Percentiles rank a stretch among this genome's conserved stretches.
Conservation (phyloP, 1,140 invertebrate species). For the Eumaeus atala region DNA sequence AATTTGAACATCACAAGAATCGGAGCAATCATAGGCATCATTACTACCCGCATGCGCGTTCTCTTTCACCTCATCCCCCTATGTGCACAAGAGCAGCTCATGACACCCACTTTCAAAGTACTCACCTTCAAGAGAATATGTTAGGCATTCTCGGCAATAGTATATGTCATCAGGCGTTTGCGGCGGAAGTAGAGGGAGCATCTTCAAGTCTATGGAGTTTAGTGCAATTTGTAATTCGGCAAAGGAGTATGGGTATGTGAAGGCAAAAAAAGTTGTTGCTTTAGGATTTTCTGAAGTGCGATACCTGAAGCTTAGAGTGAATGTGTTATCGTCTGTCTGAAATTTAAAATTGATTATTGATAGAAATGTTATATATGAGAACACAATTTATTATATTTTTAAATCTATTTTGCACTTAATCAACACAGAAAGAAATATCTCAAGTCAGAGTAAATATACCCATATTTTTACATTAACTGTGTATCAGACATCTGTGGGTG, state of each 20-base stretch:
- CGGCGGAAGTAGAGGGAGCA: conserved; percentile 51
- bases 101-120: neutral
- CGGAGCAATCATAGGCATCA: too few species aligned
- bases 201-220: conserved; percentile 77
- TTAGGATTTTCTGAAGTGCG: conserved; percentile 82
- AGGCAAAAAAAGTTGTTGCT: conserved; percentile 90
- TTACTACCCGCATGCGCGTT: too few species aligned
- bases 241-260: conserved; percentile 94
- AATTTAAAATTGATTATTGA: conserved; percentile 33
- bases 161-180: conserved; percentile 82
- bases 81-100: too few species aligned
- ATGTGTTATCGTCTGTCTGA: conserved; percentile 81
- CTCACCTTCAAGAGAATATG: conserved; percentile 85
- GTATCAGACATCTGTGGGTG: too few species aligned
- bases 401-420: too few species aligned
- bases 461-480: too few species aligned
- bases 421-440: neutral
- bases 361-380: conserved; percentile 11
- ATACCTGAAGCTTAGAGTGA: conserved; percentile 87
- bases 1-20: too few species aligned
- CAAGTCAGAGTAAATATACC: too few species aligned
- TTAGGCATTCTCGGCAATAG: conserved; percentile 89
- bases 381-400: conserved; percentile 2
- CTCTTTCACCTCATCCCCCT: too few species aligned
- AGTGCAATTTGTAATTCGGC: conserved; percentile 85